Conservation (phyloP, 2,797 vertebrate genomes). For the Micromesistius poutassou region DNA sequence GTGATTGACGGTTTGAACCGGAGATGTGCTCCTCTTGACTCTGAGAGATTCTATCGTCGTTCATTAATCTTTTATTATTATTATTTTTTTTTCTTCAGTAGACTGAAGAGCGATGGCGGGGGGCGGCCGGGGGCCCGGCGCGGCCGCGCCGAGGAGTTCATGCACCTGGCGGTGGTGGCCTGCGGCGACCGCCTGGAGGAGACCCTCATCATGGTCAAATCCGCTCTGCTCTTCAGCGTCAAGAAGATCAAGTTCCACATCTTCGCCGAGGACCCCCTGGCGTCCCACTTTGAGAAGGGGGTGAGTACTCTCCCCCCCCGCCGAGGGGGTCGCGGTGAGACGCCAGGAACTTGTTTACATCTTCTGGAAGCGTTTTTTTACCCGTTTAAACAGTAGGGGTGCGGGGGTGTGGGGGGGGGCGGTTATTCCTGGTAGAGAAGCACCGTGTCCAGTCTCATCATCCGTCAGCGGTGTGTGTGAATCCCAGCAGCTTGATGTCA, state of each 20-base stretch:
- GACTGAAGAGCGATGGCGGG: constrained; percentile 39
- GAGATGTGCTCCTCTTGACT: not conserved
- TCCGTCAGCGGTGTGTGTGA: not conserved
- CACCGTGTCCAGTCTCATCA: not conserved
- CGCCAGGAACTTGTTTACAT: constrained; percentile 9
- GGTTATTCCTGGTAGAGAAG: not conserved
- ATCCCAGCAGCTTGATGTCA: not conserved
- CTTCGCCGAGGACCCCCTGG: constrained; percentile 88
- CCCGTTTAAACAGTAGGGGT: not conserved
- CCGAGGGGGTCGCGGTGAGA: not conserved
- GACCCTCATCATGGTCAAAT: constrained; percentile 94
- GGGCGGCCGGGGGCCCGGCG: constrained; percentile 41
- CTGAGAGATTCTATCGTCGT: constrained; percentile 12
- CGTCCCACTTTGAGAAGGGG: constrained; percentile 83
- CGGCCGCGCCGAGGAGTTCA: constrained; percentile 67
- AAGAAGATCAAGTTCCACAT: constrained; percentile 93
- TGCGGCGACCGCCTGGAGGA: constrained; percentile 92
- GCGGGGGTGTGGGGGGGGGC: not conserved
- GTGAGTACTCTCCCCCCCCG: constrained; percentile 72
- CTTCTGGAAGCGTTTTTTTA: not conserved
- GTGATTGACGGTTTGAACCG: constrained; percentile 10
- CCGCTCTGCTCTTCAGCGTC: constrained; percentile 88
- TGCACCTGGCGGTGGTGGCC: constrained; percentile 95
- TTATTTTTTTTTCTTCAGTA: constrained; percentile 46
- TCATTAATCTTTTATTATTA: not conserved